A percentile compares a stretch with the other conserved stretches of the same genome.
These are phyloP conservation scores for Heteractis magnifica DNA, from an alignment of 92 coral and sea anemone genomes.

Conservation along the genomic window DNA sequence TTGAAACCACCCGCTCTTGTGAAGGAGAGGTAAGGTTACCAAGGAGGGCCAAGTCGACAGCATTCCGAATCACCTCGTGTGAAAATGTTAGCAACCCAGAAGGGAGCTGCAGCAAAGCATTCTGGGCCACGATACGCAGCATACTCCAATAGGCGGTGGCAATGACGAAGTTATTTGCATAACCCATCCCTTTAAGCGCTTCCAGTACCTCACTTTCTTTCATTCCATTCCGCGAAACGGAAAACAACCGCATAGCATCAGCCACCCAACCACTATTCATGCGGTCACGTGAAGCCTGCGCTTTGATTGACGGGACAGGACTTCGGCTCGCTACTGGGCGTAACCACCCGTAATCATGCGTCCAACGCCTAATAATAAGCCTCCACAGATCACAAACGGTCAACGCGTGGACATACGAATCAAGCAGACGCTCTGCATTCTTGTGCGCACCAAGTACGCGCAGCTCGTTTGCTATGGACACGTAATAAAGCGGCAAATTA, in stretches of 20 bases:
- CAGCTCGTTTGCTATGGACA: conserved; percentile 80
- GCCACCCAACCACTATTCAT: conserved; percentile 97
- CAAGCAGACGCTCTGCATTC: conserved; percentile 78
- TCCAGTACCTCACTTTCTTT: conserved; percentile 74
- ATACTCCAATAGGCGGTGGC: conserved; percentile 85
- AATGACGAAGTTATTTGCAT: conserved; percentile 66
- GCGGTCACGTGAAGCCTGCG: conserved; percentile 95
- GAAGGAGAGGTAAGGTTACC: conserved; percentile 93
- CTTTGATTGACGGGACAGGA: conserved; percentile 77
- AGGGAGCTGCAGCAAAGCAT: conserved; percentile 65
- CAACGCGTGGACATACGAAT: conserved; percentile 69
- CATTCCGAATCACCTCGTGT: conserved; percentile 70
- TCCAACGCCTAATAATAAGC: conserved; percentile 93
- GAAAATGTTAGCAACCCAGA: conserved; percentile 75
- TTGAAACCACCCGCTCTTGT: conserved; percentile 78
- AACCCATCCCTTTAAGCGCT: conserved; percentile 84
- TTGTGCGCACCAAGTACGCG: conserved; percentile 71
- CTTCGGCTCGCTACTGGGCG: conserved; percentile 78
- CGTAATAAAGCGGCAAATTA: conserved; percentile 78
- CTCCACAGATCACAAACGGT: conserved; percentile 84
- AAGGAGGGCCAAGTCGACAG: conserved; percentile 80
- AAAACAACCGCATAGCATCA: conserved; percentile 78
- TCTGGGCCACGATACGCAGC: conserved; percentile 71
- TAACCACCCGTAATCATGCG: conserved; percentile 95
- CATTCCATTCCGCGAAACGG: conserved; percentile 87